phyloP scores from a whole-genome alignment of 2,888 invertebrate genomes.

The Ethmia dodecea region DNA sequence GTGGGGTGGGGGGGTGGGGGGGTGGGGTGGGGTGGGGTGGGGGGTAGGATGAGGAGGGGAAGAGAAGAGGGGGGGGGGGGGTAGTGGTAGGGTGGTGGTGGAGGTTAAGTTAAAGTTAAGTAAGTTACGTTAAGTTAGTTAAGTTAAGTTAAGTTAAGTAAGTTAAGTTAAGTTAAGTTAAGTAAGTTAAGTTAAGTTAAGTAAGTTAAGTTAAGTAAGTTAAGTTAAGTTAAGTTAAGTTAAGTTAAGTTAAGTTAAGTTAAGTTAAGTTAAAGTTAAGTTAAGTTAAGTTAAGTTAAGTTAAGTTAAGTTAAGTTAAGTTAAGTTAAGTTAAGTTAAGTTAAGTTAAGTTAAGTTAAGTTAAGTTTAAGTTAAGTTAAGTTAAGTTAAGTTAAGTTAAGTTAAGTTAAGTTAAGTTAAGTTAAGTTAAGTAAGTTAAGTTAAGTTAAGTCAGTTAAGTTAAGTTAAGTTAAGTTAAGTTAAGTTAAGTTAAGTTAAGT shows the following conservation, averaged over 20 bases:
- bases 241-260: slow-evolving; percentile 14
- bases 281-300: slow-evolving; percentile 12
- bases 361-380: slow-evolving; percentile 7
- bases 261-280: slow-evolving; percentile 7
- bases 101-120: slow-evolving; percentile 6
- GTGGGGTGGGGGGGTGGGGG: slow-evolving; percentile 16
- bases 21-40: slow-evolving; percentile 14
- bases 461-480: slow-evolving; percentile 8
- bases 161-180: slow-evolving; percentile 11
- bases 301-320: slow-evolving; percentile 4
- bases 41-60: slow-evolving; percentile 12
- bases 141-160: slow-evolving; percentile 7
- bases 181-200: slow-evolving; percentile 14
- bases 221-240: slow-evolving; percentile 10
- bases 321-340: slow-evolving; percentile 3
- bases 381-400: background rate
- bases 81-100: slow-evolving; percentile 19
- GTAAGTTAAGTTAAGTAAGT: slow-evolving; percentile 8
- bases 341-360: slow-evolving; percentile 4
- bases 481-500: slow-evolving; percentile 9
- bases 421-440: slow-evolving; percentile 7
- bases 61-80: slow-evolving; percentile 17
- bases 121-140: slow-evolving; percentile 17
- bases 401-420: background rate
- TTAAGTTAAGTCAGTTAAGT: slow-evolving; percentile 16